Base-by-base conservation (phyloP, 2,797 vertebrate species). In the Ataeniobius toweri region DNA sequence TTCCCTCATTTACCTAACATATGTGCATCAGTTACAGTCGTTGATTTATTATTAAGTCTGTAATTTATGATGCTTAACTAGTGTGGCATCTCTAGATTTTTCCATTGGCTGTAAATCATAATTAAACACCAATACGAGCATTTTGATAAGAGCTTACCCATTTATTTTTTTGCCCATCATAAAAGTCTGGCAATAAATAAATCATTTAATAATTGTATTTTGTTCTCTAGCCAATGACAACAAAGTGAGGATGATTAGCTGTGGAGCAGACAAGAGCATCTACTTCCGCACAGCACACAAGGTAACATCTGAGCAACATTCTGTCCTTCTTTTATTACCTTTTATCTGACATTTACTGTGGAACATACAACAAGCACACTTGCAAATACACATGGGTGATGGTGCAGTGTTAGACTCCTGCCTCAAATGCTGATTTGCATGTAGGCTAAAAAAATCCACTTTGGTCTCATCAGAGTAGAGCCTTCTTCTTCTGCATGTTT, bases 201-300 rank as follows among this genome's bases (percentile, higher is more conserved):
- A 50, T 71, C 1, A 56, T 28, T 46, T 3, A 59, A 1, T 58
- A 7, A 24, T 28, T 22, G 28, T 7, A 46, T 53, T 68, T 65
- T 75, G 0, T 80, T 82, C n/a, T 81, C 71, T 80, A 98, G 98
- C 96, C 81, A 97, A 94, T 0, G 97, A 98, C 61, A 96, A 95
- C 83, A 97, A 96, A 75, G 96, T 98, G 85, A 94, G 95, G 89
- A 95, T 99, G 96, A 97, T 99, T 94, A 99, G 98, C 94, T 99
- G 98, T 88, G 98, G 98, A 4, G 97, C 97, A n/a, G 98, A 99
- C 94, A 99, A 99, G 93, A 99, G 98, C 91, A 96, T 99, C 93
- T 99, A 98, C 91, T 98, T 99, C 93, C 97, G 93, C 84, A 98
- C 98, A 2, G 97, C 97, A 0, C 96, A 97, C 89, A 96, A 96